phyloP scores from a whole-genome alignment of 2,888 invertebrate genomes.

The Eupithecia pulchellata region DNA sequence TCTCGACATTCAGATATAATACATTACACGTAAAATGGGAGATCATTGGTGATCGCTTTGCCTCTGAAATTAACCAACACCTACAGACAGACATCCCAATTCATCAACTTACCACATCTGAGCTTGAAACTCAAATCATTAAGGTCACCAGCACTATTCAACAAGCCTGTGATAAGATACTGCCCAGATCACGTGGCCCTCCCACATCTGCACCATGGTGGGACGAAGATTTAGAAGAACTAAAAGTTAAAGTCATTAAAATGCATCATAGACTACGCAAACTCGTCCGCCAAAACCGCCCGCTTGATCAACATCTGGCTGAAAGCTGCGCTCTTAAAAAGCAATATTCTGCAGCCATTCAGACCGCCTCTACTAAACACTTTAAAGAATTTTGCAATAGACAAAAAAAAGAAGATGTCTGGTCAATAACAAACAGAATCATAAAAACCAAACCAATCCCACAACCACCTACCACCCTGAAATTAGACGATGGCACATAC shows the following conservation, averaged over 20 bases:
- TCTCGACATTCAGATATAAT: too few species aligned
- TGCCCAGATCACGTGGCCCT: slow-evolving; percentile 29
- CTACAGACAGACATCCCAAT: too few species aligned
- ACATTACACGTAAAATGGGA: too few species aligned
- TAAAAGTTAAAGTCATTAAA: background rate
- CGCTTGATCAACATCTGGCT: background rate
- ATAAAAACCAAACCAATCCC: background rate
- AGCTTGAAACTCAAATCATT: too few species aligned
- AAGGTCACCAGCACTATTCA: slow-evolving; percentile 9
- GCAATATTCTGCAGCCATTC: background rate
- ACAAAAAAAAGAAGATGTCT: background rate
- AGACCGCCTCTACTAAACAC: background rate
- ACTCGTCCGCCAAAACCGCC: background rate
- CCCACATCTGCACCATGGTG: background rate
- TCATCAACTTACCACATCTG: too few species aligned
- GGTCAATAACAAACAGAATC: background rate
- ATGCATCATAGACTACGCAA: background rate
- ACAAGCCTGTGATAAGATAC: background rate
- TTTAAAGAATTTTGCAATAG: background rate
- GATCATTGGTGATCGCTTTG: too few species aligned
- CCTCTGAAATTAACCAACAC: too few species aligned
- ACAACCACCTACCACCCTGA: background rate
- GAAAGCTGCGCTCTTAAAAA: background rate
- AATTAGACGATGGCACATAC: background rate
- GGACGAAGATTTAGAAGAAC: background rate